Evolutionary conservation across 2,113 vertebrate genomes (phyloP), one percentile per base, ranked within the genome.

Genomic region (Eulacestoma nigropectus): DNA sequence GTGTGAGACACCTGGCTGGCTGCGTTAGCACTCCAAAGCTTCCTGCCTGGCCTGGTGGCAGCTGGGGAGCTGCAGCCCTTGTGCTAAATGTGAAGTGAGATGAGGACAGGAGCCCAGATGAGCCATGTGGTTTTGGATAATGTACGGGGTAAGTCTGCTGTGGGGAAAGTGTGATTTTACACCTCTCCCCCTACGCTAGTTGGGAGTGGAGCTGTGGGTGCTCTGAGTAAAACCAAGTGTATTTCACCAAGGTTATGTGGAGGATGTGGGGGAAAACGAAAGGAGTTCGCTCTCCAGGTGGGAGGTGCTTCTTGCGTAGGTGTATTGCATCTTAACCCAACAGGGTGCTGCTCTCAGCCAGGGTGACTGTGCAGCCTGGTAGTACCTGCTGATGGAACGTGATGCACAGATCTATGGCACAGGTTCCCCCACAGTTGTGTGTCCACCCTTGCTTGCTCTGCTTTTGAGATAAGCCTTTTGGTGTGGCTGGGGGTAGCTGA

Each of bases 371-470:
- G 47, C 29, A 25, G 59, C 23, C 53, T 65, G 53, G 39, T 7
- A 62, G 7, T 17, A 87, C n/a, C 60, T 78, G 52, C 65, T 30
- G 18, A 5, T 39, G 46, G 82, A 44, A n/a, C 5, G 16, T 10
- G 12, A 35, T 32, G 33, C 47, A n/a, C 0, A 1, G 76, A 26
- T 69, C 73, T 53, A 41, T 27, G 30, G 70, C 46, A 30, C 8
- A 22, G 60, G 26, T 30, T 60, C 22, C 26, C 47, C n/a, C 2
- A 3, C 19, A 49, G 62, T 47, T 64, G 37, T 7, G 13, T 8
- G 4, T 26, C 57, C 0, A 0, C 53, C 42, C 37, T 14, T 29
- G 25, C 55, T 29, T 29, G n/a, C 29, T 57, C 35, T 6, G 0
- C 16, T 57, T 49, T 9, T 21, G n/a, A 14, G 44, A 85, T n/a